Base-by-base conservation (phyloP, 2,797 vertebrate genomes). In the Neostethus bicornis region DNA sequence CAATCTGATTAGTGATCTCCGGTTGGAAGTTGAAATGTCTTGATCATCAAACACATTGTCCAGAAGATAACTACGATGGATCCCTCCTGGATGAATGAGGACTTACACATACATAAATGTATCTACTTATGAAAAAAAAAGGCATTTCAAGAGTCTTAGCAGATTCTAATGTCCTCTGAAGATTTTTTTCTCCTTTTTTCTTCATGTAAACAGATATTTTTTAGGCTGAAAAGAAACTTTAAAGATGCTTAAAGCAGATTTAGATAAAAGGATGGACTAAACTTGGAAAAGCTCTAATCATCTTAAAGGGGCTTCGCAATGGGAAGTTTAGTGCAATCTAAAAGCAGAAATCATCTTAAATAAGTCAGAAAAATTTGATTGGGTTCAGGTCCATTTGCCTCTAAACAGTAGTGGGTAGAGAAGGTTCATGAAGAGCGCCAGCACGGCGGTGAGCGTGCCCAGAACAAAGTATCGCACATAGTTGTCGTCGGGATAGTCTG, bases 391-490 rank as follows among this genome's bases (percentile, higher is more conserved):
- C 91, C 92, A 93, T 68, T 62, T 85, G 49, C 89, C 85, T 84
- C 92, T 92, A 87, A 89, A 93, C 51, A 98, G 85, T 57, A 98
- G 89, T 0, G 94, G 94, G 81, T 96, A 98, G 82, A 98, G 77
- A 78, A 97, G 46, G 1, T 98, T 98, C 71, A 98, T 81, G 57
- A 96, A 83, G 54, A 98, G 90, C 11, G 95, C 97, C 59, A 98
- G 91, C 48, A 95, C 80, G 23, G 95, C 96, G 0, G 91, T 93
- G 41, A 96, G 61, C 5, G 94, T 96, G 75, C 93, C 96, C 71
- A 98, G 81, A 68, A 97, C 92, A 88, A 99, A 94, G 75, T 96
- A 99, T 85, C 90, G 91, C 68, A 95, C 79, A 13, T 92, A 93
- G 88, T 95, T 93, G 62, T 97, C 93, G 0, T 96, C 95, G 13